phyloP scores from a whole-genome alignment of 2,888 invertebrate genomes.

The Eretmocerus hayati region DNA sequence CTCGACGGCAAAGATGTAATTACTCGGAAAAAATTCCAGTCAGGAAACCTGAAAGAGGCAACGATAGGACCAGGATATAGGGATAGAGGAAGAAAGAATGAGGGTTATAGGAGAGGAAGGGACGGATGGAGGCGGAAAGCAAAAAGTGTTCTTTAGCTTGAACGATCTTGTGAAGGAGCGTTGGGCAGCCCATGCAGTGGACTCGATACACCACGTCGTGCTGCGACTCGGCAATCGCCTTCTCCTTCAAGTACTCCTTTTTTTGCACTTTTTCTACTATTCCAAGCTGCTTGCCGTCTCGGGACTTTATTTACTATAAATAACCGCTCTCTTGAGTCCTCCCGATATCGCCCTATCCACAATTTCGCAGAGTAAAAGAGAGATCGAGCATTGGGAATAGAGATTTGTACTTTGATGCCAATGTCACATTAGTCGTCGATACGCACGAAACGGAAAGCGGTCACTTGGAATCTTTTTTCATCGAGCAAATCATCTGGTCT shows the following conservation, averaged over 20 bases:
- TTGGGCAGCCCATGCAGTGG: constrained; percentile 23
- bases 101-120: neutral
- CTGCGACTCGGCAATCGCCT: constrained; percentile 34
- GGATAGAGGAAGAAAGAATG: neutral
- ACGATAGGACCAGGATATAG: constrained; percentile 1
- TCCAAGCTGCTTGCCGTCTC: neutral
- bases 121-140: neutral
- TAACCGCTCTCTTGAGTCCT: neutral
- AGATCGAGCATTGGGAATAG: too few species aligned
- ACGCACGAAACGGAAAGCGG: too few species aligned
- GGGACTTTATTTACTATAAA: constrained; percentile 8
- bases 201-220: constrained; percentile 30
- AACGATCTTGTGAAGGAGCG: constrained; percentile 30
- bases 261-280: neutral
- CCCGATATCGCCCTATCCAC: too few species aligned
- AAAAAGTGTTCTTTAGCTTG: neutral
- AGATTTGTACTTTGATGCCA: too few species aligned
- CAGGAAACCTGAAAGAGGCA: constrained; percentile 25
- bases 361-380: neutral
- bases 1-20: constrained; percentile 34
- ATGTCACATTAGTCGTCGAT: too few species aligned
- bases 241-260: neutral
- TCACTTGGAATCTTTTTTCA: too few species aligned
- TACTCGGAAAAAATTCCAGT: constrained; percentile 41
- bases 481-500: too few species aligned